Evolutionary conservation across 2,113 vertebrate genomes (phyloP).

Genomic region (Melanerpes formicivorus): DNA sequence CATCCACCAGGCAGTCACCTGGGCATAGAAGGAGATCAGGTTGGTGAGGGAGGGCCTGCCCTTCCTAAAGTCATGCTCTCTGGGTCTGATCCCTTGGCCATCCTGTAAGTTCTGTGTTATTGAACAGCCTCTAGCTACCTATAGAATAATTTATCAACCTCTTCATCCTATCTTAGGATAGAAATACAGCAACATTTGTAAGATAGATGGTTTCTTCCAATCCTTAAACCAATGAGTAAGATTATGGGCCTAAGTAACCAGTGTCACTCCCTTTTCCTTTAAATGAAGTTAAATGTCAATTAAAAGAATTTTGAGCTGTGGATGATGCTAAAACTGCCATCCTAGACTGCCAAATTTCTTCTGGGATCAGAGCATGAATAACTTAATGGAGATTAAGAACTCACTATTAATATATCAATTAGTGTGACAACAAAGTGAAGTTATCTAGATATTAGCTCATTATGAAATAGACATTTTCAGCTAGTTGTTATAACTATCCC

Average conservation of each 20-base stretch:
- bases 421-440: background rate
- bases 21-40: too few species aligned
- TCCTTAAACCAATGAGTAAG: background rate
- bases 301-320: background rate
- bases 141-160: too few species aligned
- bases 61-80: too few species aligned
- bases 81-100: too few species aligned
- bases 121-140: too few species aligned
- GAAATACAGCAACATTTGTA: background rate
- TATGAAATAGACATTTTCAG: background rate
- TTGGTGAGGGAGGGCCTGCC: too few species aligned
- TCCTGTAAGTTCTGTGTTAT: too few species aligned
- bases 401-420: background rate
- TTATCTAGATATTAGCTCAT: background rate
- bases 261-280: background rate
- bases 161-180: background rate
- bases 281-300: background rate
- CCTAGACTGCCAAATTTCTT: background rate
- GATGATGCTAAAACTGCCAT: background rate
- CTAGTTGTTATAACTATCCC: background rate
- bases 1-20: too few species aligned
- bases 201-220: background rate
- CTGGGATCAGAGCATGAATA: background rate
- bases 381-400: background rate
- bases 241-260: background rate